Base-by-base conservation (phyloP, 2,797 vertebrate species). In the Chaenodraco wilsoni region DNA sequence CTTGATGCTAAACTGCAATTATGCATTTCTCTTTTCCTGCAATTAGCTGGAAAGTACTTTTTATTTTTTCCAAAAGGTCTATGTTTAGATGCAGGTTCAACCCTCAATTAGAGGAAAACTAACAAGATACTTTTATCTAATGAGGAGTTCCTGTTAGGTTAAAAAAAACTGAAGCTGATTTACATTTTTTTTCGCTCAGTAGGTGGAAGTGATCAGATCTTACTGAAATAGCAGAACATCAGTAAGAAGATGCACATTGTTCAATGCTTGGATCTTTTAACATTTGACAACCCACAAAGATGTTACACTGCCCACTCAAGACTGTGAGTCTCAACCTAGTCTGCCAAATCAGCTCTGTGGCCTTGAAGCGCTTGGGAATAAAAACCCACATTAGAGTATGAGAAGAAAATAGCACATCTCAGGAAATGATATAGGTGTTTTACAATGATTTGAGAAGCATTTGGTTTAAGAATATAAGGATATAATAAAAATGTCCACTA, bases 51-150 rank as follows among this genome's bases (percentile, higher is more conserved):
- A 51, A 65, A 58, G 8, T 37, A 48, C 3, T 55, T 58, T 57
- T 6, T 76, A 40, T 23, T 31, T 43, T 51, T 19, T n/a, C 8
- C 14, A 13, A 49, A 11, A 3, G 37, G 10, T 73, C 69, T 65
- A 40, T 84, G 58, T 87, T 83, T 78, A 65, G 61, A 77, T 27
- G 21, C 60, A 78, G 66, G 60, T 85, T 75, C 63, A 70, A 48
- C 16, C 11, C 33, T 68, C 68, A 75, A 73, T 73, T 37, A 82
- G 64, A 69, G 23, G 15, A 79, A 69, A 16, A 48, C 14, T 50
- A 49, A 66, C 3, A 60, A 15, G 48, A 46, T 80, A 63, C 56
- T 74, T 82, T 78, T 31, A 60, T 31, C 9, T 81, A 56, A 84
- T 64, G 12, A 75, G 48, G 31, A 69, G 37, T 40, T 65, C 14